Conservation (phyloP, 2,888 invertebrate species). For the Merodon equestris region DNA sequence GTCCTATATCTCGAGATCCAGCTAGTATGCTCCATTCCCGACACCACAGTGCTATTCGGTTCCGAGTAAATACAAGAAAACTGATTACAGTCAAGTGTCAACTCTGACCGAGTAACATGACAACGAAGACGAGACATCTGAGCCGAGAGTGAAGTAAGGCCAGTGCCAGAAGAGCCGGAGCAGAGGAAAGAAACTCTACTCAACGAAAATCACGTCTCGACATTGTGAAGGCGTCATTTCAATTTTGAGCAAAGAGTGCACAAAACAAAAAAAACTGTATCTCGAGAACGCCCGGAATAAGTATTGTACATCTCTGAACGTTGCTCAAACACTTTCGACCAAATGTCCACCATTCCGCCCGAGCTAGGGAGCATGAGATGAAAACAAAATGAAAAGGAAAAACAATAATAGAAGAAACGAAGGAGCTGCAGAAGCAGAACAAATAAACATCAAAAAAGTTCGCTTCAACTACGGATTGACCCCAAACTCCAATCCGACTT, state of each 20-base stretch:
- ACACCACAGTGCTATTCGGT: constrained; percentile 16
- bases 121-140: constrained; percentile 25
- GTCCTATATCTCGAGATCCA: neutral
- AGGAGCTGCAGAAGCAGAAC: constrained; percentile 19
- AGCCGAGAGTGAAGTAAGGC: neutral
- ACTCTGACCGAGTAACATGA: neutral
- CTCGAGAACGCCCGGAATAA: no score
- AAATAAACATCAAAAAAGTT: constrained; percentile 52
- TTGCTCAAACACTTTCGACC: constrained; percentile 7
- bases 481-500: constrained; percentile 23
- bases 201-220: constrained; percentile 56
- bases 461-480: constrained; percentile 52
- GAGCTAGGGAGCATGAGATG: no score
- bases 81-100: constrained; percentile 44
- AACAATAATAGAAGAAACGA: neutral
- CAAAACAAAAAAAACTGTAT: no score
- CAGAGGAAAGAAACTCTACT: constrained; percentile 8
- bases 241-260: constrained; percentile 41
- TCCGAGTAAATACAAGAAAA: constrained; percentile 55
- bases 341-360: no score
- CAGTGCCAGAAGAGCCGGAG: constrained; percentile 1
- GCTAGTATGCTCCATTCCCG: no score
- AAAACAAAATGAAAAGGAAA: no score
- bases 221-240: constrained; percentile 40
- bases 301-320: no score